Evolutionary conservation across 2,797 vertebrate species (phyloP).

Genomic region (Crenichthys baileyi): DNA sequence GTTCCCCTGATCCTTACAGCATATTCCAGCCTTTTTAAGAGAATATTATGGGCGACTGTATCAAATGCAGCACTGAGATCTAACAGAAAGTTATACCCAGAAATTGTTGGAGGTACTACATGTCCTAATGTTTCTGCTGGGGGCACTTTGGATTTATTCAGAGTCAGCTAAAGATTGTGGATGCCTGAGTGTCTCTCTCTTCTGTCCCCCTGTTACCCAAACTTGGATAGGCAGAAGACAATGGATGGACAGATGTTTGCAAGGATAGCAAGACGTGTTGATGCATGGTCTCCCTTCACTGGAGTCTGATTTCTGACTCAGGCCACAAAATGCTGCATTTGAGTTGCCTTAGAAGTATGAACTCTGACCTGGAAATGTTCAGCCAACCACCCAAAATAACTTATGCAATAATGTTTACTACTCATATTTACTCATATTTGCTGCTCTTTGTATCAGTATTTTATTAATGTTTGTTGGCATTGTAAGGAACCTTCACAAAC

Average conservation of each 20-base stretch:
- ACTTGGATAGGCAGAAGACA: neutral
- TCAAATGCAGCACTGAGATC: too few species aligned
- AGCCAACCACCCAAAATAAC: neutral
- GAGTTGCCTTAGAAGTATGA: neutral
- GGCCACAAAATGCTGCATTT: too few species aligned
- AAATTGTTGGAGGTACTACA: neutral
- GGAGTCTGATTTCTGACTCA: neutral
- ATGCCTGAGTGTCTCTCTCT: neutral
- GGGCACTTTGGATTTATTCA: neutral
- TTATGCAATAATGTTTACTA: neutral
- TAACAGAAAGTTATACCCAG: neutral
- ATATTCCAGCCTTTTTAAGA: too few species aligned
- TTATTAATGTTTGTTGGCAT: neutral
- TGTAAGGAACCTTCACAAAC: neutral
- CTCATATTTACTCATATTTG: too few species aligned
- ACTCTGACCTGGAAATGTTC: neutral
- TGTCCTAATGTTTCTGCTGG: neutral
- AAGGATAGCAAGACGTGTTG: neutral
- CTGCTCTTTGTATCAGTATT: neutral
- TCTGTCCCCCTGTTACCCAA: neutral
- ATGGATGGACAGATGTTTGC: neutral
- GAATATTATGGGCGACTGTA: too few species aligned
- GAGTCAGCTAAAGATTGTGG: neutral
- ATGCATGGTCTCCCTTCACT: neutral
- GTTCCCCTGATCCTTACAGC: too few species aligned